A percentile compares a stretch with the other conserved stretches of the same genome.
phyloP scores from a whole-genome alignment of 1,140 invertebrate species.

The Brachionus rubens region DNA sequence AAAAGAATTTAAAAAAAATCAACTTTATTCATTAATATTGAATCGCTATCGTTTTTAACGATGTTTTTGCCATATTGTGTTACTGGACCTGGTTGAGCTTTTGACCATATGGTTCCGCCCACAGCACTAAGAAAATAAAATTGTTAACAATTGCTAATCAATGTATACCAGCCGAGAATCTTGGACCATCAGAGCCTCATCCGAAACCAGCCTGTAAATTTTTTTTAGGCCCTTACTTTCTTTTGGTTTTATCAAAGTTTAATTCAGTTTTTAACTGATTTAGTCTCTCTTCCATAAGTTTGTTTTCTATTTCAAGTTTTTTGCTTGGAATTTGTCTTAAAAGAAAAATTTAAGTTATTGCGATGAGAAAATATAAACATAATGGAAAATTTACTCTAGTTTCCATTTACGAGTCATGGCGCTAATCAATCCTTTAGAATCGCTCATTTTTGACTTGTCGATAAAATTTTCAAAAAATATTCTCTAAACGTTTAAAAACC shows the following conservation, averaged over 20 bases:
- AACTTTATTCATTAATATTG: not conserved
- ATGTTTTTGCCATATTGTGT: constrained; percentile 55
- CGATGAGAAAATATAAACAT: not conserved
- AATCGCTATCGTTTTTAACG: constrained; percentile 48
- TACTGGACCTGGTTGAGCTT: constrained; percentile 53
- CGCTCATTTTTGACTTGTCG: not conserved
- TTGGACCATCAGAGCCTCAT: too few relatives aligned
- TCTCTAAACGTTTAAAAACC: too few relatives aligned
- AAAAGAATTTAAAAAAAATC: not conserved
- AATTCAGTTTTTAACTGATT: constrained; percentile 56
- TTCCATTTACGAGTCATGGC: constrained; percentile 40
- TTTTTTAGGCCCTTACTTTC: constrained; percentile 53
- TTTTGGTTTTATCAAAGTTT: constrained; percentile 57
- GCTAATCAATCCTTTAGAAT: constrained; percentile 23
- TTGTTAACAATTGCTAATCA: too few relatives aligned
- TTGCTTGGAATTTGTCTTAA: constrained; percentile 49
- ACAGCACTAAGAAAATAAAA: constrained; percentile 50
- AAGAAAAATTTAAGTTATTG: not conserved
- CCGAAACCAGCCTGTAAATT: not conserved
- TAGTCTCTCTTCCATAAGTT: constrained; percentile 58
- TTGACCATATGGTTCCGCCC: constrained; percentile 56
- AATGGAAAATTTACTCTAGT: constrained; percentile 19
- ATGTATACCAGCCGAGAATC: too few relatives aligned
- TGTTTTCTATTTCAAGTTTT: constrained; percentile 55
- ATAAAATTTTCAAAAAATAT: too few relatives aligned